phyloP scores from a whole-genome alignment of 1,140 invertebrate species.

The Agrilus planipennis region DNA sequence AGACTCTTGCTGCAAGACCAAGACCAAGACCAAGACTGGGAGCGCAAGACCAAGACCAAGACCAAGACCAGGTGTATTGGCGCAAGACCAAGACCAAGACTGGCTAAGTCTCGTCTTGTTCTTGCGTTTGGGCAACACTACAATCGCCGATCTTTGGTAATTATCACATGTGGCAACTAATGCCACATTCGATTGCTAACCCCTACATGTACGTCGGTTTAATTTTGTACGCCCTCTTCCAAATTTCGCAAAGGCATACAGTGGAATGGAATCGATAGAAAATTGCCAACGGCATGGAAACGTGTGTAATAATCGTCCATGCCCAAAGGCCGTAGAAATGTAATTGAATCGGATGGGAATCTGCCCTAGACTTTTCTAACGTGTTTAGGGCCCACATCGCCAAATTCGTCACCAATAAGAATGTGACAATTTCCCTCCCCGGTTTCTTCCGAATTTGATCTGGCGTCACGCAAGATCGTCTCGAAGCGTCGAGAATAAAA shows the following conservation, averaged over 20 bases:
- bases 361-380: conserved; percentile 76
- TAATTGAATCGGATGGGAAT: conserved; percentile 83
- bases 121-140: too few species aligned
- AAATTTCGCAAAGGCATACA: conserved; percentile 93
- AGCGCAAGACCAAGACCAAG: too few species aligned
- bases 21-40: too few species aligned
- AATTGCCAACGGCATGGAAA: conserved; percentile 90
- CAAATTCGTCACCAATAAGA: conserved; percentile 79
- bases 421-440: conserved; percentile 81
- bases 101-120: too few species aligned
- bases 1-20: too few species aligned
- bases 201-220: conserved; percentile 78
- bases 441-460: conserved; percentile 75
- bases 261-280: conserved; percentile 95
- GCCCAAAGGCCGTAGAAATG: conserved; percentile 89
- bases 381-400: conserved; percentile 94
- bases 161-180: too few species aligned
- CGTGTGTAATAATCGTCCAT: conserved; percentile 91
- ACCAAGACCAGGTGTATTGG: too few species aligned
- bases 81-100: too few species aligned
- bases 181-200: background rate
- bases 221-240: conserved; percentile 92
- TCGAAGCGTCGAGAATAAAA: conserved; percentile 88
- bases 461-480: conserved; percentile 59
- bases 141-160: too few species aligned